Percentiles rank a stretch among this genome's conserved stretches.
Evolutionary conservation across 2,888 invertebrate genomes (phyloP).

Genomic region (Hetaerina titia): DNA sequence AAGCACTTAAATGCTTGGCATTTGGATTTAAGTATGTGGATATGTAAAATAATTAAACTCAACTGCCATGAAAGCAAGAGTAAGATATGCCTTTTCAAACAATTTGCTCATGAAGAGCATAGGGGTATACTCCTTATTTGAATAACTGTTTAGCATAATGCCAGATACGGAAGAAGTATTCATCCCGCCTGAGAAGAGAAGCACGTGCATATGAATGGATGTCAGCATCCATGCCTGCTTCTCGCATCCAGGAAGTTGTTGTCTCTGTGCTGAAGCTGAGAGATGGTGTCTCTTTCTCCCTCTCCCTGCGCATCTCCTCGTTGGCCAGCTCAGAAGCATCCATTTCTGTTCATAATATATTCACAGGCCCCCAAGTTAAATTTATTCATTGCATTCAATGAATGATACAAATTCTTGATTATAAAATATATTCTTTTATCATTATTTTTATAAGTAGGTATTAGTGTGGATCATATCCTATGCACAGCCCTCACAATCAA

Average conservation of each 20-base stretch:
- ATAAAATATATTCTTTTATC: not conserved
- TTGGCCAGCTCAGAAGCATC: conserved; percentile 67
- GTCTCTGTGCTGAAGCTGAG: conserved; percentile 92
- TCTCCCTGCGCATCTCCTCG: conserved; percentile 73
- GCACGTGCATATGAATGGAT: conserved; percentile 94
- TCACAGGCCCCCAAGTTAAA: conserved; percentile 32
- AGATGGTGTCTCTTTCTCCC: conserved; percentile 84
- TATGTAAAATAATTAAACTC: conserved; percentile 53
- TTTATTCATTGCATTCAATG: not conserved
- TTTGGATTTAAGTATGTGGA: conserved; percentile 27
- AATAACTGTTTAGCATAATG: conserved; percentile 91
- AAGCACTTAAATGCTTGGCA: not conserved
- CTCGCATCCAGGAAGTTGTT: conserved; percentile 95
- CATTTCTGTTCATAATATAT: conserved; percentile 63
- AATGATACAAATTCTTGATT: not conserved
- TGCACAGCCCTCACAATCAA: no score
- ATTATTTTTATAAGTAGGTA: no score
- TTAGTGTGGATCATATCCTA: no score
- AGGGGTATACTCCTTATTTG: conserved; percentile 80
- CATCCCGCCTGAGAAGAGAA: conserved; percentile 89
- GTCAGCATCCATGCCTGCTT: conserved; percentile 96
- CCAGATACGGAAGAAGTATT: conserved; percentile 98
- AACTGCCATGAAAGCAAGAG: conserved; percentile 50
- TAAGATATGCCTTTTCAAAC: conserved; percentile 49
- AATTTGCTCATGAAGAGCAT: not conserved